Evolutionary conservation across 1,140 invertebrate genomes (phyloP).

Genomic region (Orussus abietinus): DNA sequence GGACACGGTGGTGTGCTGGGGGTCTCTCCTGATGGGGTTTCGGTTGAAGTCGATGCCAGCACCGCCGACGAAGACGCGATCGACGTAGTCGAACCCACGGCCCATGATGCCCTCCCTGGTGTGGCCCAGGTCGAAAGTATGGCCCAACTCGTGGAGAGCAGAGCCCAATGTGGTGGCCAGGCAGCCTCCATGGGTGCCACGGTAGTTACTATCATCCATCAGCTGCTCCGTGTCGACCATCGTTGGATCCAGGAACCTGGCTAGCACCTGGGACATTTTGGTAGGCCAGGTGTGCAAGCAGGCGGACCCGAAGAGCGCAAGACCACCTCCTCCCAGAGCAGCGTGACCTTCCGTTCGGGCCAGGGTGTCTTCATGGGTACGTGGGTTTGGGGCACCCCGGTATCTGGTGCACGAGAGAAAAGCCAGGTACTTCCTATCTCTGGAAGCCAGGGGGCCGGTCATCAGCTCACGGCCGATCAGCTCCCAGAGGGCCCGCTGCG

Average conservation of each 20-base stretch:
- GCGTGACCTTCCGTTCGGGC: slow-evolving; percentile 77
- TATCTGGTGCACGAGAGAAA: slow-evolving; percentile 87
- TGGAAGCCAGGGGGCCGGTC: slow-evolving; percentile 60
- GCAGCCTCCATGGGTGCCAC: slow-evolving; percentile 80
- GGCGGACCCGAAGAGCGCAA: slow-evolving; percentile 86
- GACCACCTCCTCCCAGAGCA: slow-evolving; percentile 82
- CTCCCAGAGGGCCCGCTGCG: slow-evolving; percentile 79
- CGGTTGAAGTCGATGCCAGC: slow-evolving; percentile 44
- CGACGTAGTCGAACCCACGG: slow-evolving; percentile 85
- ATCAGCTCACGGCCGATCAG: slow-evolving; percentile 78
- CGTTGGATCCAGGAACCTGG: slow-evolving; percentile 57
- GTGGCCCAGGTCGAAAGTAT: slow-evolving; percentile 92
- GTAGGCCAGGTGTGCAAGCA: slow-evolving; percentile 89
- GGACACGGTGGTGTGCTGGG: slow-evolving; percentile 47
- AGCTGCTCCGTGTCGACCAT: slow-evolving; percentile 66
- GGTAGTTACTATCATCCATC: slow-evolving; percentile 87
- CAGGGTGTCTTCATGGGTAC: slow-evolving; percentile 70
- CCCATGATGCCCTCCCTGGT: slow-evolving; percentile 90
- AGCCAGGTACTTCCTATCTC: slow-evolving; percentile 78
- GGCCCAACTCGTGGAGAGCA: slow-evolving; percentile 91
- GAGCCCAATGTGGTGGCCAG: slow-evolving; percentile 89
- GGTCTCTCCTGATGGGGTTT: slow-evolving; percentile 42
- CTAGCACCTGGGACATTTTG: slow-evolving; percentile 47
- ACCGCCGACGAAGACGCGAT: slow-evolving; percentile 64
- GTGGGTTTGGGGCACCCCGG: slow-evolving; percentile 56